Evolutionary conservation across 2,888 invertebrate species (phyloP), one percentile per base, ranked within the genome.

Genomic region (Tridacna crocea): DNA sequence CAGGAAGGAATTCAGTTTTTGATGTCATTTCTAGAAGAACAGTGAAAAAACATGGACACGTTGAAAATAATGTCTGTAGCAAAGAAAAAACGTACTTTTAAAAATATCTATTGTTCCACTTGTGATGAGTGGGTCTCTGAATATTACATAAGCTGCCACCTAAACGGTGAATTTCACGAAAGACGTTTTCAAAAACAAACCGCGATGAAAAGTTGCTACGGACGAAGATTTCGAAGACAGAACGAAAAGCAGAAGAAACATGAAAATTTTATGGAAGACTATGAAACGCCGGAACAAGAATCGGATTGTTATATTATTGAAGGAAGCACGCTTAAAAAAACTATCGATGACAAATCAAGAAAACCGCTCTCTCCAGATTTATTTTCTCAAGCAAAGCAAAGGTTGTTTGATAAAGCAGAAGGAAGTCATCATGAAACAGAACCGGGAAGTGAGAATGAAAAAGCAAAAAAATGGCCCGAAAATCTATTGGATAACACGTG

Each of bases 71-170:
- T 22, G 19, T 51, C 51, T 10, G 0, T 72, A 13, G 17, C 55
- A 22, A 24, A 22, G 15, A 72, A 72, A 72, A 72, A 55, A 55
- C 47, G n/a, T 15, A 12, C 51, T 22, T 48, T 51, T 13, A 72
- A 72, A 72, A 19, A 72, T 24, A 48, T 70, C 11, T 70, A 26
- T 24, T 72, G 72, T 55, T 72, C 55, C 13, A 15, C 55, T 24
- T 72, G 72, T 27, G 55, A 51, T 24, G 19, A n/a, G 26, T 72
- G 72, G 72, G 12, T 72, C 22, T 26, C 72, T 13, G 72, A 72
- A 47, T 72, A 22, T 17, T 55, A 72, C 24, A 13, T 72, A 22
- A 72, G 72, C 46, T 55, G 55, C 51, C 72, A 72, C 46, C 22
- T 72, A 12, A 72, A 72, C 27, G 51, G 72, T 24, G 22, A 26